Base-by-base conservation (phyloP, 2,888 invertebrate species). In the Trachelus tabidus region DNA sequence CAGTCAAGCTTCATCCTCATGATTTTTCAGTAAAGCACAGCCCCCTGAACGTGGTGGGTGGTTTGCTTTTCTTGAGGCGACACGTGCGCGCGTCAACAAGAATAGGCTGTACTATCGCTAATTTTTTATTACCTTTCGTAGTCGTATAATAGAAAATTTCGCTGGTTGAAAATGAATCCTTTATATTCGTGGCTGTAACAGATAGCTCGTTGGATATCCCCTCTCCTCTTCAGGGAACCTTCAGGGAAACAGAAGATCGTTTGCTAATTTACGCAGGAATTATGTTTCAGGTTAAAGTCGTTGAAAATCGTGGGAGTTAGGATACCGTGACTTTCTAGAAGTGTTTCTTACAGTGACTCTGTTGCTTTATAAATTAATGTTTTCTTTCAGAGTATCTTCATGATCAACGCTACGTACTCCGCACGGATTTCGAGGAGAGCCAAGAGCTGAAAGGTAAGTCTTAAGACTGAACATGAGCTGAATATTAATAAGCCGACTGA, bases 331-430 rank as follows among this genome's bases (percentile, higher is more conserved):
- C 4, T 40, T 15, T 40, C 4, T 6, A 56, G 40, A 56, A 0
- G 9, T 9, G 4, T 56, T 23, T 33, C 33, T 33, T 37, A 12
- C 37, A 4, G 12, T 4, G 37, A 37, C 12, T 37, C 23, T 9
- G 40, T 56, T 6, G 1, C 23, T 56, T 23, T 56, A 56, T 56
- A 56, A 15, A 56, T 23, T 56, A 40, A 76, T 80, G 79, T 35
- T 12, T 82, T 79, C 81, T 93, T 92, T 80, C 92, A 94, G 94
- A 92, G 40, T 94, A 93, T 82, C 91, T 94, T 11, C 90, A 93
- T 77, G 93, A 93, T 85, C 90, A 92, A 85, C 91, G 93, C 83
- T 94, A 93, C 85, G 90, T 93, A 31, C 86, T 88, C 15, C 86
- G 87, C 56, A 76, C 83, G 77, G 89, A 89, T 71, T 77, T 87